phyloP scores from a whole-genome alignment of 2,888 invertebrate genomes.

The Caenorhabditis sp. region DNA sequence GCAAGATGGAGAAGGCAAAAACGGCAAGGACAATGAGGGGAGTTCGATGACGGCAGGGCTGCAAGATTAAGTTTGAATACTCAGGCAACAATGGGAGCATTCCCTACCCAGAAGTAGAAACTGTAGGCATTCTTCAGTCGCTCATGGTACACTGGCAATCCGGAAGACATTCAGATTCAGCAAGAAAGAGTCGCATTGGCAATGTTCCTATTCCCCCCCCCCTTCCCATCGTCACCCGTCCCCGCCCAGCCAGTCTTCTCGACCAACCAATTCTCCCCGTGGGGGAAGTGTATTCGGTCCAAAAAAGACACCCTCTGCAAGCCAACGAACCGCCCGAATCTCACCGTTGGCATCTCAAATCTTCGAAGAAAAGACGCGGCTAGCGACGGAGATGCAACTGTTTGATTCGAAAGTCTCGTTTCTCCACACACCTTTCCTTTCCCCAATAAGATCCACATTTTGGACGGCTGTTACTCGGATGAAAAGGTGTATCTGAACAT shows the following conservation, averaged over 20 bases:
- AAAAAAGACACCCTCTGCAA: background rate
- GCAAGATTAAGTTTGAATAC: background rate
- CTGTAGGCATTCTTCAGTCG: background rate
- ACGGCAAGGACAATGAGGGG: constrained; percentile 9
- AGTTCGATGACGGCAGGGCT: constrained; percentile 26
- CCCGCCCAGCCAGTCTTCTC: too few species aligned
- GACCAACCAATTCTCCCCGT: too few species aligned
- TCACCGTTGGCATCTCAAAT: too few species aligned
- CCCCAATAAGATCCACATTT: background rate
- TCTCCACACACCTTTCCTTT: too few species aligned
- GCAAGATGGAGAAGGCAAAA: constrained; percentile 9
- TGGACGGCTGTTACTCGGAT: background rate
- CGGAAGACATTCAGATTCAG: background rate
- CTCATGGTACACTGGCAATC: constrained; percentile 4
- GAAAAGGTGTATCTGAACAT: constrained; percentile 4
- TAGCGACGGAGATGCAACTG: background rate
- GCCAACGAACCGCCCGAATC: too few species aligned
- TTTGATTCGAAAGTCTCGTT: background rate
- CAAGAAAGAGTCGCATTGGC: background rate
- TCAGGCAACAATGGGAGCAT: too few species aligned
- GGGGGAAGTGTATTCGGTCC: constrained; percentile 2
- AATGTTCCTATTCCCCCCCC: background rate
- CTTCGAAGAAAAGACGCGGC: background rate
- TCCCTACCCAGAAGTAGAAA: background rate
- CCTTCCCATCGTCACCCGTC: background rate